Base-by-base conservation (phyloP, 2,113 vertebrate species). In the Vidua macroura region DNA sequence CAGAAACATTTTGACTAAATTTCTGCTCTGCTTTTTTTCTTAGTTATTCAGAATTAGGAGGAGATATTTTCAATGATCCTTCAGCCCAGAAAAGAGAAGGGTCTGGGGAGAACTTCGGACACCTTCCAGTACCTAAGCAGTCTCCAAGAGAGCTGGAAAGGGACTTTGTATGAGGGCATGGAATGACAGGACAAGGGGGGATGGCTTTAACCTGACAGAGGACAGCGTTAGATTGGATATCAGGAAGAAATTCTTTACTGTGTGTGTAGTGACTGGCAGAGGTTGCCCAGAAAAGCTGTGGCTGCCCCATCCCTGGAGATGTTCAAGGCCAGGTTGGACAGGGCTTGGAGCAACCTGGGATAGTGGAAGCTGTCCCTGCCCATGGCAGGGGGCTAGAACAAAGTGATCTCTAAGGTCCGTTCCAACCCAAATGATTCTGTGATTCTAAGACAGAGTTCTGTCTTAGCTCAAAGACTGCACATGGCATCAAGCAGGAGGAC, bases 11-110 rank as follows among this genome's bases (percentile, higher is more conserved):
- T 82, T 5, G 1, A 46, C 53, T 82, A 58, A 93, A 52, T 18
- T 84, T 78, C 64, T 94, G 37, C 58, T 88, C 60, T 39, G 17
- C 48, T 95, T 37, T 94, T 94, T 94, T 92, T 59, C 56, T 79
- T 79, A 68, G 15, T 44, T 90, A 25, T 84, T 69, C 28, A 33
- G 56, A 86, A 46, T 79, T 60, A 60, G 44, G 22, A 78, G 37
- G 24, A 62, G 49, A 17, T 82, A 21, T 28, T 88, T 60, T 7
- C 1, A 77, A 39, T 10, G 6, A 64, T 70, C 43, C 22, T 51
- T 83, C 35, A 56, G 49, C 43, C 18, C 9, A 2, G 56, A 70
- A 28, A 43, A 63, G 21, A 49, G 30, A 56, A 43, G 35, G 13
- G 22, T 70, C 41, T 56, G 43, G 27, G 21, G 13, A 70, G 56